phyloP scores from a whole-genome alignment of 2,888 invertebrate species.

The Alcis repandata region DNA sequence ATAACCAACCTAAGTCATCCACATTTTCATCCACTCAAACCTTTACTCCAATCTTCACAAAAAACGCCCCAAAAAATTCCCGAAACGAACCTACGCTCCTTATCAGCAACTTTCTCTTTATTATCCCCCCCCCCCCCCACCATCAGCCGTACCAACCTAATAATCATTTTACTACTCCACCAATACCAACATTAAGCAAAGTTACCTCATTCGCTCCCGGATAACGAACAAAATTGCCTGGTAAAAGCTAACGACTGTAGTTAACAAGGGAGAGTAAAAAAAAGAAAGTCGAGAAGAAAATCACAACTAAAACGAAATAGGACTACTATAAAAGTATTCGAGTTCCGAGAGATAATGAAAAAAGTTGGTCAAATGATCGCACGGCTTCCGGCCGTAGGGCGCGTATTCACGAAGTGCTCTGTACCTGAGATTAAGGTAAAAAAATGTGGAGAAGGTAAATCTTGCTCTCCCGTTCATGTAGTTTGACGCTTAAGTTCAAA shows the following conservation, averaged over 20 bases:
- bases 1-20: not conserved
- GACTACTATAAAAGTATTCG: conserved; percentile 75
- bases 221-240: conserved; percentile 62
- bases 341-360: conserved; percentile 79
- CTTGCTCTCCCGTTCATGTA: too few relatives aligned
- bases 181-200: conserved; percentile 44
- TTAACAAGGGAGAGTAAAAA: conserved; percentile 61
- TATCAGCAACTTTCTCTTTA: conserved; percentile 27
- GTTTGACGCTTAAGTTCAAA: too few relatives aligned
- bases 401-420: conserved; percentile 51
- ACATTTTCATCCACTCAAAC: not conserved
- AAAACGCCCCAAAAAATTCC: not conserved
- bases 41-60: not conserved
- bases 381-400: conserved; percentile 60
- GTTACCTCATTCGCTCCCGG: conserved; percentile 49
- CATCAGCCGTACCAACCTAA: conserved; percentile 22
- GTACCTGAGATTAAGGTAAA: conserved; percentile 11
- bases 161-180: conserved; percentile 37
- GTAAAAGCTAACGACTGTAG: conserved; percentile 69
- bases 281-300: conserved; percentile 62
- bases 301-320: conserved; percentile 77
- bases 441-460: too few relatives aligned
- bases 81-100: conserved; percentile 5
- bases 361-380: conserved; percentile 82
- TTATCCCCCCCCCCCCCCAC: conserved; percentile 3